Evolutionary conservation across 2,888 invertebrate genomes (phyloP).

Genomic region (Perizoma flavofasciatum): DNA sequence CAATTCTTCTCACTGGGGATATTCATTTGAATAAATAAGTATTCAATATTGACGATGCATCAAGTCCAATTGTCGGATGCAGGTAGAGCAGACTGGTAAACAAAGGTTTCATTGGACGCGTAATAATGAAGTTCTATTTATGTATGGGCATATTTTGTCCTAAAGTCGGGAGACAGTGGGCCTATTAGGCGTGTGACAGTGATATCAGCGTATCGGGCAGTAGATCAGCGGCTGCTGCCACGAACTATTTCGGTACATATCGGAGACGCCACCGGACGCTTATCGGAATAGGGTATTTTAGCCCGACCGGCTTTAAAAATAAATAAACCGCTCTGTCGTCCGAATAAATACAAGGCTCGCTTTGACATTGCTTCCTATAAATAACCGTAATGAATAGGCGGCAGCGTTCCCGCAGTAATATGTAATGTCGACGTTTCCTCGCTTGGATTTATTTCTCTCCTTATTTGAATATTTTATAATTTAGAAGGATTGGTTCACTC

Average conservation of each 20-base stretch:
- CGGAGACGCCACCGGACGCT: constrained; percentile 63
- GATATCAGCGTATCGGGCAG: constrained; percentile 61
- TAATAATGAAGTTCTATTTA: constrained; percentile 70
- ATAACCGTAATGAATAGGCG: constrained; percentile 81
- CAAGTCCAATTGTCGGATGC: constrained; percentile 33
- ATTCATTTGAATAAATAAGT: constrained; percentile 40
- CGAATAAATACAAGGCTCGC: constrained; percentile 77
- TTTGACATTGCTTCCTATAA: constrained; percentile 81
- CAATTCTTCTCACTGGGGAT: constrained; percentile 35
- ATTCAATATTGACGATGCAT: constrained; percentile 26
- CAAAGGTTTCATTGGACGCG: constrained; percentile 64
- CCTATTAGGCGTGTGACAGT: constrained; percentile 63
- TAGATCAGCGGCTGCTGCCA: constrained; percentile 52
- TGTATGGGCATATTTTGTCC: constrained; percentile 68
- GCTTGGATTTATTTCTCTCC: constrained; percentile 73
- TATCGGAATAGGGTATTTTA: constrained; percentile 74
- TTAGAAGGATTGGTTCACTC: constrained; percentile 62
- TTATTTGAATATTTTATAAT: constrained; percentile 78
- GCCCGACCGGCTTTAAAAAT: constrained; percentile 76
- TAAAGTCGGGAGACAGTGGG: constrained; percentile 53
- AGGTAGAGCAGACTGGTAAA: constrained; percentile 33
- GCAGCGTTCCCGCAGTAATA: constrained; percentile 73
- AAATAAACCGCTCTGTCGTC: constrained; percentile 74
- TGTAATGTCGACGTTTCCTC: constrained; percentile 76
- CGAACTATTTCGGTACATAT: constrained; percentile 62